Evolutionary conservation across 2,113 vertebrate genomes (phyloP).

Genomic region (Capreolus pygargus): DNA sequence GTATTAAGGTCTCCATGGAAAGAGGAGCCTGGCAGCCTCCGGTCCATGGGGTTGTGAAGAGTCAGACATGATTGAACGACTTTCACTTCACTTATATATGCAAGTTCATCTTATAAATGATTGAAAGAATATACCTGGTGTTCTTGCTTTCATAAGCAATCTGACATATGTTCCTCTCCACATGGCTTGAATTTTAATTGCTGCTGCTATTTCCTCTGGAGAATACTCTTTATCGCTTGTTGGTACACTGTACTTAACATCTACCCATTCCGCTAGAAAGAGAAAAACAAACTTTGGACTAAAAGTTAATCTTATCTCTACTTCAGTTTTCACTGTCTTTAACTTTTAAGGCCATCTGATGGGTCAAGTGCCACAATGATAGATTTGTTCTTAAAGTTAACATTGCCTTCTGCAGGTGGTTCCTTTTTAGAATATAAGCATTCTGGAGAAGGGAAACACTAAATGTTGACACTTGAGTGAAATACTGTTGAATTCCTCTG

Average conservation of each 20-base stretch:
- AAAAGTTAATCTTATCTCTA: background rate
- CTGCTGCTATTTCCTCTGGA: constrained; percentile 23
- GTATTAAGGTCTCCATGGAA: background rate
- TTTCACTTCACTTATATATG: background rate
- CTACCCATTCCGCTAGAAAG: constrained; percentile 43
- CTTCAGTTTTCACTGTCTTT: background rate
- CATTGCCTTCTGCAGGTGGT: background rate
- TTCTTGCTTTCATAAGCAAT: constrained; percentile 57
- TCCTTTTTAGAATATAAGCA: background rate
- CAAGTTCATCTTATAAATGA: background rate
- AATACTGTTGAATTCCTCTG: background rate
- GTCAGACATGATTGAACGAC: background rate
- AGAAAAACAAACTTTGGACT: background rate
- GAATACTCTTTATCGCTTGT: background rate
- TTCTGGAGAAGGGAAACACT: background rate
- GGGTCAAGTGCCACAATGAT: background rate
- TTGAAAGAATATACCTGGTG: constrained; percentile 44
- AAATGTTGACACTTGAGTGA: background rate
- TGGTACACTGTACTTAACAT: background rate
- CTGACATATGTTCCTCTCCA: constrained; percentile 65
- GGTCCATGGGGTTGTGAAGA: background rate
- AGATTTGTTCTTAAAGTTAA: background rate
- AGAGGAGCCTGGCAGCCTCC: background rate
- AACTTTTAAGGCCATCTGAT: background rate
- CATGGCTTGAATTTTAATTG: constrained; percentile 53